phyloP scores from a whole-genome alignment of 2,797 vertebrate genomes.

The Scleropages formosus region DNA sequence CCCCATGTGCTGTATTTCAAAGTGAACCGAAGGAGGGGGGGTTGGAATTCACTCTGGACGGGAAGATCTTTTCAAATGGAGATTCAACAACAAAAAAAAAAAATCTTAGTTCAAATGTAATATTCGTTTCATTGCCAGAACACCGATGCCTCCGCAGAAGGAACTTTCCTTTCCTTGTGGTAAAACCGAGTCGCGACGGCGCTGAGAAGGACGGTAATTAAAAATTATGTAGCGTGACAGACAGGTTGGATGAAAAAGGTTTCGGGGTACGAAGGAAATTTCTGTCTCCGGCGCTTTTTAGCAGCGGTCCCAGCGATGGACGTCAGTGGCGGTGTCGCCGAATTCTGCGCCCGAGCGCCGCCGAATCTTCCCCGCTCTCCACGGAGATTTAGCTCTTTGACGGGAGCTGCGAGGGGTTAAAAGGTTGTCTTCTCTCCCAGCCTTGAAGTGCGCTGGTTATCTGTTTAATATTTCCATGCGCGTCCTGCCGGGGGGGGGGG shows the following conservation, averaged over 20 bases:
- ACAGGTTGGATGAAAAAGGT: neutral
- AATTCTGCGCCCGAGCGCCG: neutral
- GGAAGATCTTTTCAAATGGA: slow-evolving; percentile 21
- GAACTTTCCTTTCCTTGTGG: neutral
- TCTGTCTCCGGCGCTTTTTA: slow-evolving; percentile 3
- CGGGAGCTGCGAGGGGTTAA: slow-evolving; percentile 36
- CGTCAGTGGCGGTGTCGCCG: neutral
- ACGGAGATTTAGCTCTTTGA: slow-evolving; percentile 8
- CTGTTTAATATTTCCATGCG: slow-evolving; percentile 50
- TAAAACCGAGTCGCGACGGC: neutral
- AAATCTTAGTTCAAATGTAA: neutral
- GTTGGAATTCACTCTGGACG: neutral
- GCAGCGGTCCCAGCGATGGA: neutral
- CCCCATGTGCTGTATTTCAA: slow-evolving; percentile 6
- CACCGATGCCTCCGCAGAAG: neutral
- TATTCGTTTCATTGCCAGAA: neutral
- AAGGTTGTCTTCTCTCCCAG: slow-evolving; percentile 45
- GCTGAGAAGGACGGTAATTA: slow-evolving; percentile 4
- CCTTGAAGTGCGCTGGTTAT: slow-evolving; percentile 52
- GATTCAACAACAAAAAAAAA: slow-evolving; percentile 2
- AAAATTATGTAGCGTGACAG: neutral
- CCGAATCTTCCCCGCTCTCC: neutral
- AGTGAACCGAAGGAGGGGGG: neutral
- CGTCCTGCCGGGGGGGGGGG: slow-evolving; percentile 32
- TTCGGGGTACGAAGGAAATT: neutral